Evolutionary conservation across 2,888 invertebrate genomes (phyloP), one percentile per base, ranked within the genome.

Genomic region (Xanthia icteritia): DNA sequence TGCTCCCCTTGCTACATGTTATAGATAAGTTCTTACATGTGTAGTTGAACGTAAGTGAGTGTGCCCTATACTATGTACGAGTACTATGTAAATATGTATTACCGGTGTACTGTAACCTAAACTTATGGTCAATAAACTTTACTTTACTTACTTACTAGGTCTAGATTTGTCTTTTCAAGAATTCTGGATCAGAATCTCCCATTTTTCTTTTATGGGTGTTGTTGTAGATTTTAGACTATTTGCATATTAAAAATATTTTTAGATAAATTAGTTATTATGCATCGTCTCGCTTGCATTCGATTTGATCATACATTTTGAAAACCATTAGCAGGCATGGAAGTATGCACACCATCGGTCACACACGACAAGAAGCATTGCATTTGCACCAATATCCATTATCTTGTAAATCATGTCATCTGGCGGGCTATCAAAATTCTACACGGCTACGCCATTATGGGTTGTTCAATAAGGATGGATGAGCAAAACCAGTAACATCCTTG

Each of bases 351-450:
- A n/a, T 65, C n/a, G 31, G 3, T 51, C 51, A 51, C 51, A 51
- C 23, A 51, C 20, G 20, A 51, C 51, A 20, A 1, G 23, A n/a
- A 13, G n/a, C 6, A 48, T 45, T 67, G 20, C 48, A 61, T 61
- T 66, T 20, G 48, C n/a, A 48, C 36, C 70, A 39, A n/a, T 65
- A 63, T 27, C 80, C 80, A 80, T 80, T 80, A 68, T 15, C 63
- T 6, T 39, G 70, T 81, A 76, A 80, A 80, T 80, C 80, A 76
- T 65, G 39, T 31, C 20, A 54, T 5, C 17, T 13, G 27, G 27
- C 23, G 13, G 8, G 8, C 36, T 48, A 36, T 8, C 31, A 58
- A 39, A 23, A 27, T 13, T 13, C 36, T n/a, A 36, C 20, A 5
- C 5, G 31, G 31, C 31, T 27, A 17, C 27, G 39, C 48, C 51